These are phyloP conservation scores for Ormyrus rosae DNA, from an alignment of 2,888 invertebrate genomes.

Conservation along the genomic window DNA sequence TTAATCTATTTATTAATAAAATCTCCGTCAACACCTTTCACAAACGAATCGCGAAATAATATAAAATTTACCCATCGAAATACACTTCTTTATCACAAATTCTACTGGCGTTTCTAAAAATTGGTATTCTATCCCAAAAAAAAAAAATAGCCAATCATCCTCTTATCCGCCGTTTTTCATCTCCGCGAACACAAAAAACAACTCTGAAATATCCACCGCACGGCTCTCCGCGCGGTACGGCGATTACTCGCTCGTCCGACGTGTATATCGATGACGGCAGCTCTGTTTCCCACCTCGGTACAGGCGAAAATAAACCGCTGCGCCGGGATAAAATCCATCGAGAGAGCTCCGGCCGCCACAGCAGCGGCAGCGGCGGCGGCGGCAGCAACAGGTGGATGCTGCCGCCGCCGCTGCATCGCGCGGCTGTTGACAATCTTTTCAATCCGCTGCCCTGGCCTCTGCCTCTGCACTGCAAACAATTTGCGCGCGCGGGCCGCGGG, in stretches of 20 bases:
- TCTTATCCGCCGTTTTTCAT: no score
- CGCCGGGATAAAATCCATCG: conserved; percentile 69
- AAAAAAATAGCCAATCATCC: no score
- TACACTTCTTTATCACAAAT: no score
- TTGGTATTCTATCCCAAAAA: no score
- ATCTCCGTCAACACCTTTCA: no score
- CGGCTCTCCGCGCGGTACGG: no score
- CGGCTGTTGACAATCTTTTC: conserved; percentile 67
- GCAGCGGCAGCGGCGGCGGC: not conserved
- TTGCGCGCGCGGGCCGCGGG: not conserved
- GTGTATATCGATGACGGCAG: not conserved
- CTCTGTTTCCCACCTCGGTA: not conserved
- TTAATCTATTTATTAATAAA: no score
- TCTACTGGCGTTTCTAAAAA: no score
- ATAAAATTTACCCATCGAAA: no score
- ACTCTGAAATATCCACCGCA: no score
- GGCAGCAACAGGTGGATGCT: conserved; percentile 67
- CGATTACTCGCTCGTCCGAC: not conserved
- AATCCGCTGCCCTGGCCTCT: conserved; percentile 21
- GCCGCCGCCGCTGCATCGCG: conserved; percentile 13
- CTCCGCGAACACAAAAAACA: no score
- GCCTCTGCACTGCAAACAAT: conserved; percentile 22
- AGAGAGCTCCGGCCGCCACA: conserved; percentile 35
- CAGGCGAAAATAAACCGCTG: conserved; percentile 66
- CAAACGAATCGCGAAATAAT: no score